A percentile compares a stretch with the other conserved stretches of the same genome.
Evolutionary conservation across 2,113 vertebrate species (phyloP).

Genomic region (Fukomys damarensis): DNA sequence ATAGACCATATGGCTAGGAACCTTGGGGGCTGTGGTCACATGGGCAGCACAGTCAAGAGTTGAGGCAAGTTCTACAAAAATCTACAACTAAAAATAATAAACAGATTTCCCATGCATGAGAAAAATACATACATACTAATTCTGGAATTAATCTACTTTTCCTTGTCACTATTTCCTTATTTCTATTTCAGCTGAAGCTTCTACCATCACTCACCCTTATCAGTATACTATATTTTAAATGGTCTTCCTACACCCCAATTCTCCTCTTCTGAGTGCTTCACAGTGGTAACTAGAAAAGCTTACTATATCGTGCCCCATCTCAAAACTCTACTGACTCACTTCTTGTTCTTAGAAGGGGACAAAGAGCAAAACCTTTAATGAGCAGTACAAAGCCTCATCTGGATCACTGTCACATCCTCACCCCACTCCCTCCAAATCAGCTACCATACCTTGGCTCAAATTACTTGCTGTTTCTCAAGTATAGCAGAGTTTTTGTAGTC

Average conservation of each 20-base stretch:
- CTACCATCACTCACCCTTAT: neutral
- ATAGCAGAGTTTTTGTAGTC: neutral
- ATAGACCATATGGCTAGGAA: neutral
- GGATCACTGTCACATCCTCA: neutral
- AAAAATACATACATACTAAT: neutral
- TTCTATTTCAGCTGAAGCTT: neutral
- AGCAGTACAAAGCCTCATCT: neutral
- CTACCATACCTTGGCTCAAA: neutral
- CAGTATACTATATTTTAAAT: neutral
- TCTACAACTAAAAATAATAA: neutral
- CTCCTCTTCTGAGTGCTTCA: neutral
- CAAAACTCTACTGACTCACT: neutral
- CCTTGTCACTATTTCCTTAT: neutral
- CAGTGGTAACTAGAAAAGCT: neutral
- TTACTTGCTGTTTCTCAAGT: neutral
- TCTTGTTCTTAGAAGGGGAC: neutral
- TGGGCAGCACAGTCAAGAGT: neutral
- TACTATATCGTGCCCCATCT: neutral
- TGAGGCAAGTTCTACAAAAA: neutral
- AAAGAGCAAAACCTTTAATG: neutral
- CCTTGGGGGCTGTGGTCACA: rapidly evolving
- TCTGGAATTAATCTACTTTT: neutral
- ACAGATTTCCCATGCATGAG: neutral
- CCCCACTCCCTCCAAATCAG: neutral
- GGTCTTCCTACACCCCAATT: neutral